Evolutionary conservation across 2,888 invertebrate species (phyloP), one percentile per base, ranked within the genome.

Genomic region (Cryptosula pallasiana): DNA sequence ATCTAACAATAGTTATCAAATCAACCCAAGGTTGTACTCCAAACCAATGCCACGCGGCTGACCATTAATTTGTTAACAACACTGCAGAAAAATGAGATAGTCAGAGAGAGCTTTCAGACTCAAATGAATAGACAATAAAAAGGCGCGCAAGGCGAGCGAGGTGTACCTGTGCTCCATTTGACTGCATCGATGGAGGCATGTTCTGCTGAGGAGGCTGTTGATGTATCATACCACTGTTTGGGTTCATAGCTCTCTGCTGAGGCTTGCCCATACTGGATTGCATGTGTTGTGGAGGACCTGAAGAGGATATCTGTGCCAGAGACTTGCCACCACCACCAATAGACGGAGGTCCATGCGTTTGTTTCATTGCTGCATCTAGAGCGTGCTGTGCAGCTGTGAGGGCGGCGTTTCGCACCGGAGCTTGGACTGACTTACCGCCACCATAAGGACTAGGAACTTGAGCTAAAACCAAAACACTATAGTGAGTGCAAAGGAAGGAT

Each of bases 291-390:
- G 70, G 27, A 75, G 78, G 75, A 78, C 77, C 69, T 77, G 78
- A 55, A 80, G 79, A 69, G 79, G 78, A 72, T 13, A 78, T 79
- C 71, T 77, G 79, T 72, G 77, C 76, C 74, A 77, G 75, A 23
- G 75, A 77, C 75, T 75, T 73, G 35, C 75, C 77, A 32, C 71
- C 72, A 79, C 78, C 9, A 74, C 75, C 1, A 78, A 76, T 72
- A 76, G 76, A 20, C 72, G 72, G 5, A 75, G 70, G 45, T 5
- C n/a, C 36, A 23, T 70, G 70, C 32, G 70, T 70, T 45, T 70
- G 70, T 32, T 54, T 2, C 70, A 23, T 36, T 3, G 70, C 70
- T 13, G 70, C 70, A 23, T 70, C 23, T 25, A 70, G n/a, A 35
- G 70, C 70, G 27, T 54, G 36, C 23, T 54, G 36, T n/a, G 70